phyloP scores from a whole-genome alignment of 2,888 invertebrate species.

The Cryptocheilus praepositus region DNA sequence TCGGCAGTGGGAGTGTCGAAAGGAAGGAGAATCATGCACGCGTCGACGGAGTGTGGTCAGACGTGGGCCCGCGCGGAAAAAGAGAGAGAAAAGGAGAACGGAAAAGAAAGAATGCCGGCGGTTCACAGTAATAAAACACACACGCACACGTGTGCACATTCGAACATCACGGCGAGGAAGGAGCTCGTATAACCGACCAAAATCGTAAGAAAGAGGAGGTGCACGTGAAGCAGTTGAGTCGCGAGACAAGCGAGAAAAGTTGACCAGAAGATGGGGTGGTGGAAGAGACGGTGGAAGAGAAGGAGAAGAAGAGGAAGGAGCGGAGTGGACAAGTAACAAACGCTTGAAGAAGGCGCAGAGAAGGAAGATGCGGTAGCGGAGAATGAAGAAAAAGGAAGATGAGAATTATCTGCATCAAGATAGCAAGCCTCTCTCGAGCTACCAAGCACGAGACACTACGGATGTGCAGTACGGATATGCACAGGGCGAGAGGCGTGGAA shows the following conservation, averaged over 20 bases:
- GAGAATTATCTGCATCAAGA: conserved; percentile 57
- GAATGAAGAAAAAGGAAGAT: conserved; percentile 25
- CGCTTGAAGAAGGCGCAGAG: neutral
- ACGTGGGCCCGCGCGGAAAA: conserved; percentile 24
- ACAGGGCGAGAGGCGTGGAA: conserved; percentile 10
- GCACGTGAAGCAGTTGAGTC: conserved; percentile 30
- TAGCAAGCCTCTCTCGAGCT: conserved; percentile 33
- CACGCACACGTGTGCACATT: conserved; percentile 25
- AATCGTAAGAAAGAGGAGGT: conserved; percentile 41
- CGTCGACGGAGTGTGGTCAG: conserved; percentile 38
- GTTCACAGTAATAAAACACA: conserved; percentile 57
- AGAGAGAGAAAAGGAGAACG: conserved; percentile 37
- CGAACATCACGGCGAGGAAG: no score
- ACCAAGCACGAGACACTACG: conserved; percentile 21
- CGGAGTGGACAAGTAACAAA: conserved; percentile 15
- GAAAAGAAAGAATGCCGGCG: conserved; percentile 49
- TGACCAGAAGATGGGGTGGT: conserved; percentile 20
- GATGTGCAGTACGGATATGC: conserved; percentile 12
- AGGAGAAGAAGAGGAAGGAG: conserved; percentile 15
- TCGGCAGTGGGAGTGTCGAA: neutral
- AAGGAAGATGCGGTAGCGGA: conserved; percentile 9
- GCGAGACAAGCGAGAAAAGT: conserved; percentile 19
- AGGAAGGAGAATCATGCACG: conserved; percentile 41
- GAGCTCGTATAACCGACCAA: conserved; percentile 21
- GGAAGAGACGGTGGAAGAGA: neutral